phyloP scores from a whole-genome alignment of 1,140 invertebrate species.

The Nephila pilipes region DNA sequence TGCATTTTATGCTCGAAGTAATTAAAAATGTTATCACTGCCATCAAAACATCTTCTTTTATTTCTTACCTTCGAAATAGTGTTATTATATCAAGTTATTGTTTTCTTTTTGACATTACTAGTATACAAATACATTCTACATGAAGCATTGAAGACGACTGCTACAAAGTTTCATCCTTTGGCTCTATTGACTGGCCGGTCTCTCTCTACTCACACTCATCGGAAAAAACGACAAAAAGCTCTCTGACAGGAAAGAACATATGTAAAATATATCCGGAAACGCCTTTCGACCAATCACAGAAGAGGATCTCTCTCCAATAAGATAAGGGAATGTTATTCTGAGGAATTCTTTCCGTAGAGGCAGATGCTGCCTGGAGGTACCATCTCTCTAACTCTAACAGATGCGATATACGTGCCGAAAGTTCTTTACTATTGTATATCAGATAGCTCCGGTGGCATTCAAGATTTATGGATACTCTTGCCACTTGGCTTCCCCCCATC shows the following conservation, averaged over 20 bases:
- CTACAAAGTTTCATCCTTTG: too few relatives aligned
- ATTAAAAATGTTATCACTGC: too few relatives aligned
- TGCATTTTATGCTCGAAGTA: too few relatives aligned
- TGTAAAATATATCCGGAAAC: slow-evolving; percentile 50
- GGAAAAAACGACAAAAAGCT: too few relatives aligned
- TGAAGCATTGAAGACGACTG: too few relatives aligned
- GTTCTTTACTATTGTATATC: slow-evolving; percentile 31
- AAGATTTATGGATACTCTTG: slow-evolving; percentile 65
- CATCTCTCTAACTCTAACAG: slow-evolving; percentile 27
- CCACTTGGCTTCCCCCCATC: slow-evolving; percentile 8
- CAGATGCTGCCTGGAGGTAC: not conserved
- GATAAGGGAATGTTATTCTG: slow-evolving; percentile 24
- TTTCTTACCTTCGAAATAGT: too few relatives aligned
- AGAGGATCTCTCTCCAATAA: slow-evolving; percentile 49
- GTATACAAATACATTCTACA: too few relatives aligned
- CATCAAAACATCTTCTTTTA: too few relatives aligned
- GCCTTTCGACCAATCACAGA: slow-evolving; percentile 39
- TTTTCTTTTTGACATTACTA: too few relatives aligned
- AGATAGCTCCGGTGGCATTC: slow-evolving; percentile 62
- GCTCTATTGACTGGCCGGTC: too few relatives aligned
- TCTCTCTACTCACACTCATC: too few relatives aligned
- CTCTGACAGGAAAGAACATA: not conserved
- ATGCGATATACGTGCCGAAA: slow-evolving; percentile 59
- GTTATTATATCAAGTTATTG: too few relatives aligned
- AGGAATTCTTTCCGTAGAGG: not conserved